A percentile compares a stretch with the other conserved stretches of the same genome.
phyloP scores from a whole-genome alignment of 2,888 invertebrate species.

The Eulithis prunata region DNA sequence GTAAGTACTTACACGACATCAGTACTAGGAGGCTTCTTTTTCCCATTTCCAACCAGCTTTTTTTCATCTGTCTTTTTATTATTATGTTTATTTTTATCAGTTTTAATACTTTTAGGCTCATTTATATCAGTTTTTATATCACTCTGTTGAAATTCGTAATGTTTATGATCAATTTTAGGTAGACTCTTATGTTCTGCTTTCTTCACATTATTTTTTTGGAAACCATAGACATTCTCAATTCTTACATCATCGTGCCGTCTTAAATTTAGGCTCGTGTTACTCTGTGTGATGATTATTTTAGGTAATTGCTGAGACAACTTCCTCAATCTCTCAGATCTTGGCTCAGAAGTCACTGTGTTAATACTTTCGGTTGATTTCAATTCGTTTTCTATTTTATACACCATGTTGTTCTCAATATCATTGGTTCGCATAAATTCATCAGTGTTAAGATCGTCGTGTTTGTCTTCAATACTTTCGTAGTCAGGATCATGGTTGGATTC shows the following conservation, averaged over 20 bases:
- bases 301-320: constrained; percentile 71
- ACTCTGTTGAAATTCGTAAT: constrained; percentile 18
- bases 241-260: constrained; percentile 30
- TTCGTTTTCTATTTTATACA: constrained; percentile 66
- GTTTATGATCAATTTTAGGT: constrained; percentile 25
- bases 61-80: constrained; percentile 7
- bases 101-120: background rate
- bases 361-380: constrained; percentile 57
- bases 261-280: constrained; percentile 62
- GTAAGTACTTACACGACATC: constrained; percentile 20
- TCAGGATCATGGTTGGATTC: constrained; percentile 48
- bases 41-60: constrained; percentile 11
- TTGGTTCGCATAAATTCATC: constrained; percentile 15
- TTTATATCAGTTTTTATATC: background rate
- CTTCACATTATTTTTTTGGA: constrained; percentile 25
- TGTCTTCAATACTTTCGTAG: constrained; percentile 58
- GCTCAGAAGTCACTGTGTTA: constrained; percentile 48
- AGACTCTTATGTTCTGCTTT: constrained; percentile 25
- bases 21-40: constrained; percentile 17
- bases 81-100: background rate
- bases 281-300: constrained; percentile 75
- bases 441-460: constrained; percentile 14
- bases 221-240: constrained; percentile 19
- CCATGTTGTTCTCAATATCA: constrained; percentile 39
- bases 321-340: constrained; percentile 66